Evolutionary conservation across 2,888 invertebrate species (phyloP).

Genomic region (Steinernema carpocapsae): DNA sequence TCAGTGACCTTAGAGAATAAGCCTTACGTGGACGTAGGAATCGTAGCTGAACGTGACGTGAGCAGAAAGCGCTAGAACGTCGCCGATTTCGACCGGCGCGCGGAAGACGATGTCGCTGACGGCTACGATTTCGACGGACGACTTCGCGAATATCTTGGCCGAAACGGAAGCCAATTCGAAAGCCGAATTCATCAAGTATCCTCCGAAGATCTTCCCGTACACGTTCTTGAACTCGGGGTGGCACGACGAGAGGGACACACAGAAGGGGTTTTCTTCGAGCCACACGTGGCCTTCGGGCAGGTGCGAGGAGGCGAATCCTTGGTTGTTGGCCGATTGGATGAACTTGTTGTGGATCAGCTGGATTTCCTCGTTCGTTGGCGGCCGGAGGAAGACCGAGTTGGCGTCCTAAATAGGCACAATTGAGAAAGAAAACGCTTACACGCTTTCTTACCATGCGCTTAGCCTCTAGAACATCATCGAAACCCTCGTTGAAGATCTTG

Average conservation of each 20-base stretch:
- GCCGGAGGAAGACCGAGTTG: not conserved
- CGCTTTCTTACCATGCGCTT: slow-evolving; percentile 31
- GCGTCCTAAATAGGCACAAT: not conserved
- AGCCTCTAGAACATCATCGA: slow-evolving; percentile 41
- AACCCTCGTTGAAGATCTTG: slow-evolving; percentile 46
- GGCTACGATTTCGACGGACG: slow-evolving; percentile 73
- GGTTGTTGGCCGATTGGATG: not conserved
- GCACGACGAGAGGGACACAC: not conserved
- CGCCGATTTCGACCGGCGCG: slow-evolving; percentile 78
- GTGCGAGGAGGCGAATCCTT: not conserved
- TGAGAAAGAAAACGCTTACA: not conserved
- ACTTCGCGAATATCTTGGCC: not conserved
- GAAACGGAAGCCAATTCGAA: not conserved
- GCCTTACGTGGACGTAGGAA: slow-evolving; percentile 56
- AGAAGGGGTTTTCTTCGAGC: not conserved
- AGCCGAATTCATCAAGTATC: not conserved
- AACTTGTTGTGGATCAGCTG: not conserved
- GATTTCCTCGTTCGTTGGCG: not conserved
- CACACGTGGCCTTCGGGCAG: not conserved
- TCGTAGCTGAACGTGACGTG: slow-evolving; percentile 71
- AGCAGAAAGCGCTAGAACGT: slow-evolving; percentile 77
- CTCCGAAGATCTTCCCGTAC: slow-evolving; percentile 21
- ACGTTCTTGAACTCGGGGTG: slow-evolving; percentile 13
- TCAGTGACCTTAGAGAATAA: slow-evolving; percentile 73
- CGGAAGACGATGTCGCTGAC: slow-evolving; percentile 79